Evolutionary conservation across 2,113 vertebrate species (phyloP), one percentile per base, ranked within the genome.

Genomic region (Ailuropoda melanoleuca): DNA sequence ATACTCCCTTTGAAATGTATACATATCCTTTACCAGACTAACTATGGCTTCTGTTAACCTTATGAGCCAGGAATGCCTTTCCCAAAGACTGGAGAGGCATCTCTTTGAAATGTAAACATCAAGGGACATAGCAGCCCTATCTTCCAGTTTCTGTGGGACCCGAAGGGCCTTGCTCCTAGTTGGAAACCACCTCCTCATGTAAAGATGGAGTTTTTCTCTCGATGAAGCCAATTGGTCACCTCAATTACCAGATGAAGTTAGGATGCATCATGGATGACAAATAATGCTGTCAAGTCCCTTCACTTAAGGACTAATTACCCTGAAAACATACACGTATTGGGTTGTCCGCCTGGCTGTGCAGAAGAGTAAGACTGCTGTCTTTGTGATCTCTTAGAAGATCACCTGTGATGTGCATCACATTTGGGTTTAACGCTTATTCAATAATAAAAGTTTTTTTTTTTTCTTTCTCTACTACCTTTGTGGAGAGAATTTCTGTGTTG

Each of bases 401-500:
- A n/a, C 17, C 75, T 84, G 56, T 68, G 62, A 11, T 56, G 8
- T 68, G 37, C 10, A 34, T 78, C 14, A 37, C 34, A 17, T 64
- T 88, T 9, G 53, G 50, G 46, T 78, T 34, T 46, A 72, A 93
- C 58, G 26, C 24, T 86, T 74, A 84, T 13, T 85, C 72, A 87
- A 4, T 72, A 92, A 95, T 58, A 72, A 84, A 81, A 74, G 37
- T 84, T 62, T 90, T 85, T 50, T 87, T 93, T 50, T 85, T 91
- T 9, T 91, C 39, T 91, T 90, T 39, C 81, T 48, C 60, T 48
- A 6, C 62, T 92, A 26, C 15, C 34, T 95, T 74, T 95, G 13
- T 78, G 26, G 72, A 83, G 72, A 93, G 29, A 43, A 68, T 86
- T 93, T 96, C 58, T 89, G n/a, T 86, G 15, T 66, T 78, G 78